Percentiles rank a stretch among this genome's conserved stretches.
phyloP scores from a whole-genome alignment of 2,888 invertebrate species.

The Mesorhabditis spiculigera region DNA sequence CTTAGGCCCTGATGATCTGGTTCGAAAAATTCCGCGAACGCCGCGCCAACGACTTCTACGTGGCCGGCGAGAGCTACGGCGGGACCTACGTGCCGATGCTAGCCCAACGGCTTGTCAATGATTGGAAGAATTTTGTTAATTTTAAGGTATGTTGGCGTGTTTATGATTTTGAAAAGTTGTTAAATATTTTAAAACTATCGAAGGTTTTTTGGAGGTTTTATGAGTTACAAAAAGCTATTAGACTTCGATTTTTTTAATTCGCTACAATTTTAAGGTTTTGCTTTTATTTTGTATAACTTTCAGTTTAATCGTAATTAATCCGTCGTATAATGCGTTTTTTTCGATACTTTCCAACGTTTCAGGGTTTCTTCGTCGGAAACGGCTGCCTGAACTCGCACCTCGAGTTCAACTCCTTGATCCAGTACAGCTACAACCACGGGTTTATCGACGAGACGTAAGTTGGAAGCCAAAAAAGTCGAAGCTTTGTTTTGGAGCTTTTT shows the following conservation, averaged over 20 bases:
- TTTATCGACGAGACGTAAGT: constrained; percentile 38
- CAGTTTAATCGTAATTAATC: no score
- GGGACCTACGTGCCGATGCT: constrained; percentile 63
- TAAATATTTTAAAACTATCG: not conserved
- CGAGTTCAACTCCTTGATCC: constrained; percentile 36
- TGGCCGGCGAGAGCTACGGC: constrained; percentile 64
- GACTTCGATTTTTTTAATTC: no score
- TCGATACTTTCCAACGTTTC: constrained; percentile 13
- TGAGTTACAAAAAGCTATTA: no score
- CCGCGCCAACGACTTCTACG: constrained; percentile 60
- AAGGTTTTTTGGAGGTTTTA: constrained; percentile 8
- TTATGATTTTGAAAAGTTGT: not conserved
- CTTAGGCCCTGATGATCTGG: constrained; percentile 60
- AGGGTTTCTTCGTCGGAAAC: constrained; percentile 64
- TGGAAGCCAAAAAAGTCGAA: not conserved
- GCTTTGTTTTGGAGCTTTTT: no score
- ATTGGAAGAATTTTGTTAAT: constrained; percentile 22
- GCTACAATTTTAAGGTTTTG: no score
- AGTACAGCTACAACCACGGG: constrained; percentile 44
- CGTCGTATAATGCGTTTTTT: no score
- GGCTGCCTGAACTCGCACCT: constrained; percentile 59
- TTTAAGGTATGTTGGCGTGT: constrained; percentile 30
- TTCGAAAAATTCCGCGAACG: constrained; percentile 50
- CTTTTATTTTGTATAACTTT: no score
- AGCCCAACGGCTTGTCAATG: constrained; percentile 26